phyloP scores from a whole-genome alignment of 2,888 invertebrate genomes.

The Scrobipalpa atriplicella region DNA sequence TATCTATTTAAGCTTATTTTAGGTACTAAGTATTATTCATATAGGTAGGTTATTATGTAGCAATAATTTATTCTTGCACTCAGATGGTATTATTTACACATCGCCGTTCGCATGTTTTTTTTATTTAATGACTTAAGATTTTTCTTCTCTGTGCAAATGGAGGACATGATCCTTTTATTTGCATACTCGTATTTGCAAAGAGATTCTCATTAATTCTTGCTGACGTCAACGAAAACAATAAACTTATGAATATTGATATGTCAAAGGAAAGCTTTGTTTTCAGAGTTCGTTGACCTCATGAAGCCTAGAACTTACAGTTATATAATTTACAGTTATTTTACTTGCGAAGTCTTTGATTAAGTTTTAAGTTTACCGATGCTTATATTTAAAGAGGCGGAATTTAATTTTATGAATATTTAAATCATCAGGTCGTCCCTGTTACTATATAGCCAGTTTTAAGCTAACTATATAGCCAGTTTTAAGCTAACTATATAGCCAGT shows the following conservation, averaged over 20 bases:
- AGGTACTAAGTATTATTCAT: not conserved
- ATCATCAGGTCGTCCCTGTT: too few species aligned
- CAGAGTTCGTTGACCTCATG: not conserved
- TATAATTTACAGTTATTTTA: not conserved
- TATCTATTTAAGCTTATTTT: not conserved
- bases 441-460: too few species aligned
- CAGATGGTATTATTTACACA: not conserved
- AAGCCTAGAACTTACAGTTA: not conserved
- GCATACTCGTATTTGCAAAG: slow-evolving; percentile 10
- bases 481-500: too few species aligned
- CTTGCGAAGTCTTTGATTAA: not conserved
- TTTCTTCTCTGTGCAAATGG: not conserved
- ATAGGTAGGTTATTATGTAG: not conserved
- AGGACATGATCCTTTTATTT: slow-evolving; percentile 13
- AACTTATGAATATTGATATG: not conserved
- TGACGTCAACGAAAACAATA: slow-evolving; percentile 11
- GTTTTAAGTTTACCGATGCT: too few species aligned
- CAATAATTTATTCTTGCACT: too few species aligned
- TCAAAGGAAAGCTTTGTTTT: not conserved
- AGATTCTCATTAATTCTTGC: not conserved
- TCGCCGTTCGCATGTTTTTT: not conserved
- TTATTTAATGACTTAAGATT: not conserved
- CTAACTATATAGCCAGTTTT: too few species aligned
- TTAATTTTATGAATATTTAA: too few species aligned
- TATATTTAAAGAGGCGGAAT: too few species aligned